Evolutionary conservation across 2,888 invertebrate genomes (phyloP).

Genomic region (Rhamphomyia laevipes): DNA sequence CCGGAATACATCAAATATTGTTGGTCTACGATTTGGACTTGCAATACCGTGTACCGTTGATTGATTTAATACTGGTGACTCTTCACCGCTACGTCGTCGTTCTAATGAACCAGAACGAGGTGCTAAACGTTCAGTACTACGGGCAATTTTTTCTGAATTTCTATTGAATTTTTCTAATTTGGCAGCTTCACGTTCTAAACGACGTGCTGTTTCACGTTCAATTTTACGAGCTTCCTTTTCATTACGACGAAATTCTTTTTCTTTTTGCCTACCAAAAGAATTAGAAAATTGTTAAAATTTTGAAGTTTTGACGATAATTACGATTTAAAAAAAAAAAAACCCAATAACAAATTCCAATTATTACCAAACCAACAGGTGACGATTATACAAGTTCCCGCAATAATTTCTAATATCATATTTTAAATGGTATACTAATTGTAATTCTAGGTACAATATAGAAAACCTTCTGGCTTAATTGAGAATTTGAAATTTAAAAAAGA

Average conservation of each 20-base stretch:
- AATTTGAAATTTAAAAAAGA: no score
- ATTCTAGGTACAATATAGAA: no score
- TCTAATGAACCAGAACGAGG: slow-evolving; percentile 35
- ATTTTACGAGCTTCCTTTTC: slow-evolving; percentile 36
- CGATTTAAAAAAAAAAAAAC: no score
- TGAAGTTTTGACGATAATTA: no score
- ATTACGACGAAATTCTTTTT: slow-evolving; percentile 33
- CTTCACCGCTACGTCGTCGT: slow-evolving; percentile 35
- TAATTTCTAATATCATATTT: no score
- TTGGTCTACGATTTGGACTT: slow-evolving; percentile 59
- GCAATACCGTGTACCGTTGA: slow-evolving; percentile 43
- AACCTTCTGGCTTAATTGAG: no score
- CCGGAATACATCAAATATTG: slow-evolving; percentile 69
- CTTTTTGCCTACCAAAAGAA: slow-evolving; percentile 35
- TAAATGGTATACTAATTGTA: no score
- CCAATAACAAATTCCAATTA: no score
- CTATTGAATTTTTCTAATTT: slow-evolving; percentile 36
- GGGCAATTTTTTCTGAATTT: slow-evolving; percentile 35
- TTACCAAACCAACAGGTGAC: no score
- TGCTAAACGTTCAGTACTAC: slow-evolving; percentile 35
- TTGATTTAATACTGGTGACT: slow-evolving; percentile 37
- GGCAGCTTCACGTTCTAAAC: slow-evolving; percentile 35
- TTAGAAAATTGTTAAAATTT: no score
- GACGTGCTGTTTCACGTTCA: slow-evolving; percentile 35
- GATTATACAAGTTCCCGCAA: no score